Evolutionary conservation across 64 coral and sea anemone genomes (phyloP), one percentile per base, ranked within the genome.

Genomic region (Pocillopora damicornis): DNA sequence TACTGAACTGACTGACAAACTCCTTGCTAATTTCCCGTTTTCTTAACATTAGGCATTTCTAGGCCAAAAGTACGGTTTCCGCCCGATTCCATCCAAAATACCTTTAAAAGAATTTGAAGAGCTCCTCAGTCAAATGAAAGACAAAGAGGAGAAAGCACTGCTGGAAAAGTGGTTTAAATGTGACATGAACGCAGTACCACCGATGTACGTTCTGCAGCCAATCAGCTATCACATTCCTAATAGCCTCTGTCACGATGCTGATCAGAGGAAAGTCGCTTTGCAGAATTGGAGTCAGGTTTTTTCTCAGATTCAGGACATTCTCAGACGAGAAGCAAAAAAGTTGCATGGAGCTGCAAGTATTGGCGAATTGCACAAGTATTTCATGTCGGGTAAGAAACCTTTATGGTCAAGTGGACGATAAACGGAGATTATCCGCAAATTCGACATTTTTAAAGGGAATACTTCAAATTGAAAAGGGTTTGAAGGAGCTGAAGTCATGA

Each of bases 281-380:
- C n/a, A 56, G 34, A 72, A 76, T 15, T 95, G 93, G 93, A 65
- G 17, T 18, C 22, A 77, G 12, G 86, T 95, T 61, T 95, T 95
- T 77, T 38, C 57, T 57, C 81, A 64, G 73, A 75, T 95, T 38
- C 93, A 95, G 59, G 20, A 59, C 26, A 36, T 95, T 18, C 79
- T 95, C 11, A 91, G 93, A 37, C 56, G 45, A 34, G 78, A 71
- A 16, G 93, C 93, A 12, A 77, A 61, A 20, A 81, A 36, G 62
- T 26, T 76, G 45, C 58, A 91, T 79, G 15, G 71, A 62, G 86
- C 91, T 74, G 35, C 82, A 15, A 11, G 9, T 1, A 65, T 18
- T 57, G 89, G 77, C 37, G 17, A 74, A 18, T 65, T 91, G 0
- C 89, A 88, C 83, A 95, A 95, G 79, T 95, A 95, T 79, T 95